Evolutionary conservation across 2,113 vertebrate species (phyloP).

Genomic region (Nycticebus coucang): DNA sequence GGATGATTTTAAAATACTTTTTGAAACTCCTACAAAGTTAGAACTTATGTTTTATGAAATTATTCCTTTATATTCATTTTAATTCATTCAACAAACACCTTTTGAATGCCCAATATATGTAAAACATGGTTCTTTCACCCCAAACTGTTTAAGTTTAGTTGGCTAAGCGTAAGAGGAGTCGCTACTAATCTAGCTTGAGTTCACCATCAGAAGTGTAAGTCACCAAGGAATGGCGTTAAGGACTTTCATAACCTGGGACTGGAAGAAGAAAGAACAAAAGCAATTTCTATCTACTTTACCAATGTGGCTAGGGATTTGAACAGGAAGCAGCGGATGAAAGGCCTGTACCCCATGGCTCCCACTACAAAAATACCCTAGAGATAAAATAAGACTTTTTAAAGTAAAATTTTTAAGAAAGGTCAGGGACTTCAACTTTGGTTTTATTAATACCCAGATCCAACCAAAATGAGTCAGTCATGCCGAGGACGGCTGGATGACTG

Average conservation of each 20-base stretch:
- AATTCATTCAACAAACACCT: neutral
- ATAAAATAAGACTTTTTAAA: conserved; percentile 53
- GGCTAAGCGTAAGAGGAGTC: neutral
- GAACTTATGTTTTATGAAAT: neutral
- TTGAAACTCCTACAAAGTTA: neutral
- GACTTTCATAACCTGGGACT: neutral
- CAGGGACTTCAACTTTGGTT: conserved; percentile 32
- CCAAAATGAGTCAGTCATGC: conserved; percentile 41
- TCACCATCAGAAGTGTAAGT: neutral
- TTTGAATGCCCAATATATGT: neutral
- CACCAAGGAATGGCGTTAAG: neutral
- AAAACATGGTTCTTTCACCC: neutral
- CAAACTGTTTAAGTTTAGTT: neutral
- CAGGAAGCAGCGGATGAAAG: neutral
- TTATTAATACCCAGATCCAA: conserved; percentile 53
- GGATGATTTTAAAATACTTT: neutral
- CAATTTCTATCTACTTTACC: neutral
- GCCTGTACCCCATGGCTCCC: neutral
- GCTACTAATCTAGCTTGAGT: neutral
- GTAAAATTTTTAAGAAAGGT: conserved; percentile 61
- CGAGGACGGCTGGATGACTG: conserved; percentile 11
- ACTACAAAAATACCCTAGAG: conserved; percentile 46
- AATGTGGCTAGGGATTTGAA: neutral
- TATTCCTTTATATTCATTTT: neutral
- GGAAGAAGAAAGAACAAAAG: neutral